Evolutionary conservation across 2,797 vertebrate species (phyloP), one percentile per base, ranked within the genome.

Genomic region (Cuniculus paca): DNA sequence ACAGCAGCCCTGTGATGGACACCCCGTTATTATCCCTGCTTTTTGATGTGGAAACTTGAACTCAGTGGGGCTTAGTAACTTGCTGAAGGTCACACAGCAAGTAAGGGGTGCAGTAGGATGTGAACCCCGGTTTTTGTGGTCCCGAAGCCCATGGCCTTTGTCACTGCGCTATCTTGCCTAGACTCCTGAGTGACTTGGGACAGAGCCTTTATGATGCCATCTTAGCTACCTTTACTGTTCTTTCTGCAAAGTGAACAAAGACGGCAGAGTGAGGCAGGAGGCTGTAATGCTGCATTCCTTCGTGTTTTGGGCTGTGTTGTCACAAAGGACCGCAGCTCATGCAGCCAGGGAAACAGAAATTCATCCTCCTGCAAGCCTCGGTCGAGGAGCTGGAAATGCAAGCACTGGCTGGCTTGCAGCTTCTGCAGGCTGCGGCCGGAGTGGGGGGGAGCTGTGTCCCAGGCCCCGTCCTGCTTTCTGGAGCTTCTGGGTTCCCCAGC

Each of bases 271-370:
- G 42, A 22, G 54, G 13, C 10, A 0, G 28, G 7, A 36, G 20
- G 19, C n/a, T 36, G 1, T 17, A 10, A 45, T 0, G 0, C 6
- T 19, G 17, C 2, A n/a, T 68, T 22, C 36, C 65, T 68, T 34
- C 22, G n/a, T 36, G 14, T 65, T 65, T n/a, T 2, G 63, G 63
- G 34, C 12, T 7, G 63, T 65, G 14, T 34, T n/a, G 0, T 45
- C 63, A 31, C 36, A 48, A 48, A 72, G 54, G 72, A 14, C 45
- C 70, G 31, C 22, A 11, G 3, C 10, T 2, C 0, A 5, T 14
- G 45, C 2, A 2, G 1, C 50, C 50, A 34, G 9, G 11, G 20
- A 12, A 11, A 36, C 1, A 17, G 42, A 63, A 56, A 6, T 28
- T 8, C 0, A 6, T 39, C 26, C 36, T 50, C 31, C n/a, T 42